A percentile compares a stretch with the other conserved stretches of the same genome.
These are phyloP conservation scores for Hydrozoanthus tunicans DNA, from an alignment of 64 coral and sea anemone species.

Conservation along the genomic window DNA sequence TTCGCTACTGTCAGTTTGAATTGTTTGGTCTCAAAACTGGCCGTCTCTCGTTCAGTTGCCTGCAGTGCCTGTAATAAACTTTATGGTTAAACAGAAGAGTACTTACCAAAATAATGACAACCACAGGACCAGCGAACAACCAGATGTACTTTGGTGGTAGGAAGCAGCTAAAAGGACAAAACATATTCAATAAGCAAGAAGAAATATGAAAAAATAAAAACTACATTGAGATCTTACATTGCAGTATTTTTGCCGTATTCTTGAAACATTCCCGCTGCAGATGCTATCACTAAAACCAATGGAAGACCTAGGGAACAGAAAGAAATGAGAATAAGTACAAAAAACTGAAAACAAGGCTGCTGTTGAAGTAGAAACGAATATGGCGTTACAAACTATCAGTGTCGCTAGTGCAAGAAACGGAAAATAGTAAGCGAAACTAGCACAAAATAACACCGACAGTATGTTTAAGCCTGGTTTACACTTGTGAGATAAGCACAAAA, in stretches of 20 bases:
- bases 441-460: too few relatives aligned
- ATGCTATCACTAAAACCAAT: constrained; percentile 11
- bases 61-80: not conserved
- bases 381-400: too few relatives aligned
- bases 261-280: not conserved
- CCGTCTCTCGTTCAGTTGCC: not conserved
- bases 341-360: not conserved
- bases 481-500: too few relatives aligned
- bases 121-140: constrained; percentile 45
- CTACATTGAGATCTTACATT: not conserved
- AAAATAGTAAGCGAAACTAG: too few relatives aligned
- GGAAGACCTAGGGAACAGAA: not conserved
- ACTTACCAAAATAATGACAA: constrained; percentile 50
- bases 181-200: not conserved
- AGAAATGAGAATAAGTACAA: not conserved
- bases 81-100: too few relatives aligned
- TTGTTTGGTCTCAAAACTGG: too few relatives aligned
- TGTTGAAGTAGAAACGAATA: too few relatives aligned
- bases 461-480: too few relatives aligned
- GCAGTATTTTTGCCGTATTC: constrained; percentile 9
- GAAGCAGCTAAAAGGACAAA: not conserved
- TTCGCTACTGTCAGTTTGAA: too few relatives aligned
- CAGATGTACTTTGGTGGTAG: constrained; percentile 52
- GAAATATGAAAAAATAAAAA: not conserved
- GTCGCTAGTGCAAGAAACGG: too few relatives aligned